These are phyloP conservation scores for Drosophila nigricruria DNA, from an alignment of 2,888 invertebrate genomes.

Conservation along the genomic window DNA sequence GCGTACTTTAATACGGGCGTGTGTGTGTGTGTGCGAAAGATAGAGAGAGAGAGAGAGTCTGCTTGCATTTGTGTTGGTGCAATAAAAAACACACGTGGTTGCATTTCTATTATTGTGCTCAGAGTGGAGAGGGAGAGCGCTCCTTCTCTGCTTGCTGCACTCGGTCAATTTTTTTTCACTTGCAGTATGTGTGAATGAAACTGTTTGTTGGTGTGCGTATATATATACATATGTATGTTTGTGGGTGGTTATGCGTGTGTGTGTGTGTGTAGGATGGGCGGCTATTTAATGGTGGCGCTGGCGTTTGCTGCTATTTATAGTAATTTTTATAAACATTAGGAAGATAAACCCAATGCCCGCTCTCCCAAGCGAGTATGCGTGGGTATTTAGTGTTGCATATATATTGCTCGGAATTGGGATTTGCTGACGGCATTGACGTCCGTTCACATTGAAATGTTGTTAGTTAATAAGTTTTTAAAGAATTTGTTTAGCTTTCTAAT, in stretches of 20 bases:
- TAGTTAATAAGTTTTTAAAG: slow-evolving; percentile 50
- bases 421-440: slow-evolving; percentile 59
- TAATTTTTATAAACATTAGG: slow-evolving; percentile 71
- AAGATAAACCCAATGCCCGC: slow-evolving; percentile 67
- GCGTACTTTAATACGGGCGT: slow-evolving; percentile 14
- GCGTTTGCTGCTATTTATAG: slow-evolving; percentile 71
- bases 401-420: slow-evolving; percentile 44
- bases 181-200: slow-evolving; percentile 17
- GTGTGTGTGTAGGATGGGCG: slow-evolving; percentile 53
- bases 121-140: not conserved
- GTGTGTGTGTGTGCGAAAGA: slow-evolving; percentile 2
- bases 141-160: slow-evolving; percentile 22
- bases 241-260: too few relatives aligned
- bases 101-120: slow-evolving; percentile 61
- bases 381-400: slow-evolving; percentile 45
- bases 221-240: too few relatives aligned
- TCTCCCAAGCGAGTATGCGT: slow-evolving; percentile 23
- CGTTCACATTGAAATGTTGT: slow-evolving; percentile 44
- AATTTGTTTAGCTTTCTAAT: slow-evolving; percentile 52
- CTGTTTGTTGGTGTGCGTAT: slow-evolving; percentile 3
- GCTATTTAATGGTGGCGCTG: slow-evolving; percentile 57
- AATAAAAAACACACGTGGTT: slow-evolving; percentile 79
- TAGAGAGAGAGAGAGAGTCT: not conserved
- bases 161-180: slow-evolving; percentile 32
- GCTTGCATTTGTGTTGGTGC: slow-evolving; percentile 39